Percentiles rank a stretch among this genome's conserved stretches.
phyloP scores from a whole-genome alignment of 2,888 invertebrate genomes.

The Hesperia comma region DNA sequence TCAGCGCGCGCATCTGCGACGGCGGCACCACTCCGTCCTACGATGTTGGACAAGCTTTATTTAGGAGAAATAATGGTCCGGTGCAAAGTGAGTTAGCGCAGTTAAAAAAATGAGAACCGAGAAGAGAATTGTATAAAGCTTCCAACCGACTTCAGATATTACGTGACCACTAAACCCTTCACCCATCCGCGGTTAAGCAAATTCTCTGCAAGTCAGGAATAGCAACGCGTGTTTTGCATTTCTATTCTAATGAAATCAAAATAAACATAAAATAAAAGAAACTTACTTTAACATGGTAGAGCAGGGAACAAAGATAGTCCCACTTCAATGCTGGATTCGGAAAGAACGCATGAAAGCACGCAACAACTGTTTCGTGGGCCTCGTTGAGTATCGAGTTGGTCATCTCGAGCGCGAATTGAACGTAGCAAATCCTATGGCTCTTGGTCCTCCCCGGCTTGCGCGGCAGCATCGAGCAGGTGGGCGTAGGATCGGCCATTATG shows the following conservation, averaged over 20 bases:
- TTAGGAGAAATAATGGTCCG: too few relatives aligned
- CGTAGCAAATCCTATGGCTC: slow-evolving; percentile 68
- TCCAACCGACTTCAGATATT: too few relatives aligned
- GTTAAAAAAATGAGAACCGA: too few relatives aligned
- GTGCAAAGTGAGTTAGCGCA: too few relatives aligned
- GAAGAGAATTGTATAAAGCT: too few relatives aligned
- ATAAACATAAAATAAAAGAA: slow-evolving; percentile 16
- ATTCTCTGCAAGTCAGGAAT: too few relatives aligned
- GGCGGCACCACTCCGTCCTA: slow-evolving; percentile 64
- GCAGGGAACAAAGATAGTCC: slow-evolving; percentile 93
- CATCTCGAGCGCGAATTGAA: slow-evolving; percentile 83
- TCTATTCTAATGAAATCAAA: too few relatives aligned
- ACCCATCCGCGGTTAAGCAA: too few relatives aligned
- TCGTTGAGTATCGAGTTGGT: slow-evolving; percentile 92
- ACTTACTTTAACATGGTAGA: slow-evolving; percentile 87
- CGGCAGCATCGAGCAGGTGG: slow-evolving; percentile 67
- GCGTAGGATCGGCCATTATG: slow-evolving; percentile 89
- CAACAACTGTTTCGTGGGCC: slow-evolving; percentile 94
- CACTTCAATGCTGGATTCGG: slow-evolving; percentile 97
- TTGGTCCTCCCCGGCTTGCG: slow-evolving; percentile 68
- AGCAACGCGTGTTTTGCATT: too few relatives aligned
- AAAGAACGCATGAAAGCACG: slow-evolving; percentile 98
- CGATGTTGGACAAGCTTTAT: neutral
- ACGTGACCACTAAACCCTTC: too few relatives aligned
- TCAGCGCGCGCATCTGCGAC: slow-evolving; percentile 61